phyloP scores from a whole-genome alignment of 2,113 vertebrate species.

The Chrysemys picta region DNA sequence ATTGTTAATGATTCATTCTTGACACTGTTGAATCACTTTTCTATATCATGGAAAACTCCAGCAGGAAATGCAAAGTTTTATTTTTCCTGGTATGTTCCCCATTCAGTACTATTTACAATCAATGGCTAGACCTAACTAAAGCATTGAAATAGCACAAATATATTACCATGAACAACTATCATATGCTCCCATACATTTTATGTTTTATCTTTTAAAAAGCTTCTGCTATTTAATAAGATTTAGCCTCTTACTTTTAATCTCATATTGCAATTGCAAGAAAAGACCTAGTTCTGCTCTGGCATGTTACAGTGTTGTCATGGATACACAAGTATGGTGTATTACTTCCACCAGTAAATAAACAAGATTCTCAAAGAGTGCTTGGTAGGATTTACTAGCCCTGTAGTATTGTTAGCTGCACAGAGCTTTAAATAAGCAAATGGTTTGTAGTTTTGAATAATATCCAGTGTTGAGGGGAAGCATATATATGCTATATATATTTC shows the following conservation, averaged over 20 bases:
- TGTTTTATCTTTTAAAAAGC: slow-evolving; percentile 65
- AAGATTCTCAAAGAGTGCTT: slow-evolving; percentile 74
- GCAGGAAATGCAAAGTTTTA: slow-evolving; percentile 40
- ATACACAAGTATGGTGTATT: slow-evolving; percentile 81
- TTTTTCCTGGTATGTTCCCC: background rate
- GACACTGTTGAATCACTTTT: background rate
- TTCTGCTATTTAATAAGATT: slow-evolving; percentile 66
- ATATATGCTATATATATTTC: accelerated
- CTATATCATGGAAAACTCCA: background rate
- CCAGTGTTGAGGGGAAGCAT: background rate
- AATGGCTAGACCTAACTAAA: background rate
- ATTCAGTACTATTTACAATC: slow-evolving; percentile 15
- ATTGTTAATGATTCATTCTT: slow-evolving; percentile 27
- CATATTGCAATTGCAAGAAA: slow-evolving; percentile 66
- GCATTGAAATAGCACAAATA: slow-evolving; percentile 33
- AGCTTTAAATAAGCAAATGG: slow-evolving; percentile 64
- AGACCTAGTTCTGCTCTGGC: slow-evolving; percentile 71
- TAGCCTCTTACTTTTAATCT: slow-evolving; percentile 70
- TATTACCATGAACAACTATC: slow-evolving; percentile 1
- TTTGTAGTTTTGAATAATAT: slow-evolving; percentile 41
- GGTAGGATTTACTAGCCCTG: slow-evolving; percentile 73
- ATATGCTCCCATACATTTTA: slow-evolving; percentile 35
- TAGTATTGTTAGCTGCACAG: slow-evolving; percentile 24
- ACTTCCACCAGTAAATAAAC: slow-evolving; percentile 82
- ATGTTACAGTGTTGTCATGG: slow-evolving; percentile 86